Base-by-base conservation (phyloP, 2,113 vertebrate genomes). In the Lagopus leucura region DNA sequence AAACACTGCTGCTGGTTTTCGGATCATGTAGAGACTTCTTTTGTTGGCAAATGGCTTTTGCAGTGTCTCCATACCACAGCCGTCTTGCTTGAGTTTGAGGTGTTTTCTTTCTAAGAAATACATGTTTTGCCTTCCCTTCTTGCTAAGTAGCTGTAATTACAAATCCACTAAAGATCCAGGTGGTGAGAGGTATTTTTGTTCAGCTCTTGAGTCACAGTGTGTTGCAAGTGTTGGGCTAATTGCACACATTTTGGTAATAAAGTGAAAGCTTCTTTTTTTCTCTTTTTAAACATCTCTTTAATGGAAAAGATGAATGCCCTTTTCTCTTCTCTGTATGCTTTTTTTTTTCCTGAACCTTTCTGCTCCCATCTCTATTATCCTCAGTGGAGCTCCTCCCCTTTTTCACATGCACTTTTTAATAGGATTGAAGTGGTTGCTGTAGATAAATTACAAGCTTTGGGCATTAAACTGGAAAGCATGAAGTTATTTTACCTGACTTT, bases 51-150 rank as follows among this genome's bases (percentile, higher is more conserved):
- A 75, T 66, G 75, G 88, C 91, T 93, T 76, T 74, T 89, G 88
- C 82, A 11, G 7, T 42, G 30, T 93, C 77, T 95, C 88, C 65
- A 42, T 86, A 63, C 88, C 5, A 38, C 74, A 55, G 66, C 27
- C 88, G 69, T 91, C 79, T 77, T 55, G 82, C 91, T 91, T 91
- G 65, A 90, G 80, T 87, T 95, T 92, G 87, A 93, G 72, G 82
- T 90, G 73, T 79, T 92, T 71, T 82, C 58, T 71, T 94, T 80
- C 79, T 86, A 96, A 79, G 86, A 90, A 88, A 91, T 83, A 66
- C 43, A 24, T 70, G 63, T 90, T 91, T 86, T 92, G 40, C 92
- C 76, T 96, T 91, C 78, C 58, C 40, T 83, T 93, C 82, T 71
- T 0, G 1, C 47, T 86, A 54, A 86, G 82, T 67, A 79, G 77